These are phyloP conservation scores for Dolichoris vasculosae DNA, from an alignment of 1,140 invertebrate genomes.

Conservation along the genomic window DNA sequence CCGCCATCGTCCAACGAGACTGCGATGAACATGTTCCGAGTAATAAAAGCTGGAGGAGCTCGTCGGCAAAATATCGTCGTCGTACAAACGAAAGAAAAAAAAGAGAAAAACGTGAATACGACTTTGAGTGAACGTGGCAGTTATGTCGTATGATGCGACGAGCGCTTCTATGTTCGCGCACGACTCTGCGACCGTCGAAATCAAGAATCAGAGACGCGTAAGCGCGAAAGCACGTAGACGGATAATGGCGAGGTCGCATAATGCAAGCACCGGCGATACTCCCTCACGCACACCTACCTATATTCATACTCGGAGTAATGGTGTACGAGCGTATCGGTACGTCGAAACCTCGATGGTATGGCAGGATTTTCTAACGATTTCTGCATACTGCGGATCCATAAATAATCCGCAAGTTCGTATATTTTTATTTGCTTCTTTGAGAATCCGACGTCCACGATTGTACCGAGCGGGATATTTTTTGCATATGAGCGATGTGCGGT, in stretches of 20 bases:
- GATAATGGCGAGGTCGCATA: constrained; percentile 47
- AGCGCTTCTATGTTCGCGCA: not conserved
- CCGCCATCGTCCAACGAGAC: constrained; percentile 8
- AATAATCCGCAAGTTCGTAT: not conserved
- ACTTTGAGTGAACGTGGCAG: not conserved
- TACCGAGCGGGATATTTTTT: too few relatives aligned
- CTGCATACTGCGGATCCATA: constrained; percentile 27
- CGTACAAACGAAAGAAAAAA: not conserved
- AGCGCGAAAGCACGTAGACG: constrained; percentile 27
- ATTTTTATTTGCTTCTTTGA: not conserved
- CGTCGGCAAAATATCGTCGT: not conserved
- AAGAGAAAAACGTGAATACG: not conserved
- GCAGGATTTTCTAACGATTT: not conserved
- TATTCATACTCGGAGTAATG: not conserved
- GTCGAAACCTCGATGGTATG: not conserved
- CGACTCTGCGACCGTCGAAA: not conserved
- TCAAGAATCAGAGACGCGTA: constrained; percentile 18
- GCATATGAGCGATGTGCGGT: too few relatives aligned
- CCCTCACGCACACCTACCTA: not conserved
- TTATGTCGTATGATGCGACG: not conserved
- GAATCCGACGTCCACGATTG: not conserved
- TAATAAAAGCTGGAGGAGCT: not conserved
- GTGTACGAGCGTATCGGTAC: not conserved
- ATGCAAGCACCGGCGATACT: not conserved
- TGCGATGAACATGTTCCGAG: not conserved